phyloP scores from a whole-genome alignment of 2,113 vertebrate genomes.

The Maccullochella peelii region DNA sequence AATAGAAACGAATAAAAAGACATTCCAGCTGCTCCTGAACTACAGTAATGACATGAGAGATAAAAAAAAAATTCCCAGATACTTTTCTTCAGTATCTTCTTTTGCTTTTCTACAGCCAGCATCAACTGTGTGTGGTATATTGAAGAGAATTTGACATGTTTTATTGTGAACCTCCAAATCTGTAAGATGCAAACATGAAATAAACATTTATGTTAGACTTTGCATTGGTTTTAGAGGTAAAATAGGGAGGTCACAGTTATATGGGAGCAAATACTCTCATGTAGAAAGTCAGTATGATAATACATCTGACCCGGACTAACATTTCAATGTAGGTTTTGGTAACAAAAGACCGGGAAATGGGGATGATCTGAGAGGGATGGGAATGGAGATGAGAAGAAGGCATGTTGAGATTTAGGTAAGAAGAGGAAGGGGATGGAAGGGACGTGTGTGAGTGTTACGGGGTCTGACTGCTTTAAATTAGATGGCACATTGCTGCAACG shows the following conservation, averaged over 20 bases:
- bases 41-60: constrained; percentile 17
- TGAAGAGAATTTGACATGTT: neutral
- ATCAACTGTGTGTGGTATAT: neutral
- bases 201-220: neutral
- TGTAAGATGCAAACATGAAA: constrained; percentile 2
- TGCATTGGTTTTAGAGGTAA: neutral
- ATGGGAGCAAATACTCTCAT: neutral
- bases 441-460: constrained; percentile 6
- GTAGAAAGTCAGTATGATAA: constrained; percentile 12
- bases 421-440: constrained; percentile 15
- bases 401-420: constrained; percentile 45
- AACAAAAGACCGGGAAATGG: constrained; percentile 48
- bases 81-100: neutral
- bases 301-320: constrained; percentile 19
- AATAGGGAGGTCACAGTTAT: neutral
- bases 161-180: neutral
- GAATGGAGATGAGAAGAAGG: constrained; percentile 40
- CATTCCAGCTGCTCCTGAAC: constrained; percentile 37
- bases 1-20: constrained; percentile 53
- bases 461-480: constrained; percentile 73
- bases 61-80: neutral
- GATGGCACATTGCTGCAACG: constrained; percentile 70
- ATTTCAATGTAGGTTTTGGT: constrained; percentile 39
- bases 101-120: constrained; percentile 9
- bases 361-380: constrained; percentile 23